A percentile compares a stretch with the other conserved stretches of the same genome.
These are phyloP conservation scores for Leptinotarsa juncta DNA, from an alignment of 2,888 invertebrate genomes.

Conservation along the genomic window DNA sequence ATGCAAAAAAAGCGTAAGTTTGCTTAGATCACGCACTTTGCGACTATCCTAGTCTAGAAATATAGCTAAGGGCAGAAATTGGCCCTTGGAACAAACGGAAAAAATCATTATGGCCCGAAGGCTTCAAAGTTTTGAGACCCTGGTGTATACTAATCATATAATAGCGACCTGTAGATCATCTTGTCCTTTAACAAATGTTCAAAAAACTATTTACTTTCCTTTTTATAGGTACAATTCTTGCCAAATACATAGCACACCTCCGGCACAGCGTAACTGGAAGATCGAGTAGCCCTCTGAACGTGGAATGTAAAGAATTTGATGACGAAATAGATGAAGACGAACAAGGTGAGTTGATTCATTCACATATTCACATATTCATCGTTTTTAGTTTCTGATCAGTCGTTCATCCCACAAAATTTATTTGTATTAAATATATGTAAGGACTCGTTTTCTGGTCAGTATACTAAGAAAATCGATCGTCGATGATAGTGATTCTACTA, in stretches of 20 bases:
- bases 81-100: no score
- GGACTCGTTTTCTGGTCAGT: background rate
- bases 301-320: slow-evolving; percentile 65
- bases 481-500: slow-evolving; percentile 30
- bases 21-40: no score
- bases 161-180: no score
- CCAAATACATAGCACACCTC: slow-evolving; percentile 73
- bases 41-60: no score
- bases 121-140: no score
- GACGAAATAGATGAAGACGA: slow-evolving; percentile 56
- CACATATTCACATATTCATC: background rate
- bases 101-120: no score
- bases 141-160: no score
- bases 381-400: no score
- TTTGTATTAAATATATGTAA: background rate
- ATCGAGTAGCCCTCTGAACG: slow-evolving; percentile 70
- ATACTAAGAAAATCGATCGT: slow-evolving; percentile 27
- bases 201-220: slow-evolving; percentile 10
- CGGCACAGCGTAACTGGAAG: slow-evolving; percentile 72
- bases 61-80: no score
- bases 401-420: no score
- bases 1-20: no score
- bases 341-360: slow-evolving; percentile 50
- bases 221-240: slow-evolving; percentile 68
- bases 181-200: background rate